These are phyloP conservation scores for Romanogobio albipinnatus DNA, from an alignment of 2,113 vertebrate genomes.

Conservation along the genomic window DNA sequence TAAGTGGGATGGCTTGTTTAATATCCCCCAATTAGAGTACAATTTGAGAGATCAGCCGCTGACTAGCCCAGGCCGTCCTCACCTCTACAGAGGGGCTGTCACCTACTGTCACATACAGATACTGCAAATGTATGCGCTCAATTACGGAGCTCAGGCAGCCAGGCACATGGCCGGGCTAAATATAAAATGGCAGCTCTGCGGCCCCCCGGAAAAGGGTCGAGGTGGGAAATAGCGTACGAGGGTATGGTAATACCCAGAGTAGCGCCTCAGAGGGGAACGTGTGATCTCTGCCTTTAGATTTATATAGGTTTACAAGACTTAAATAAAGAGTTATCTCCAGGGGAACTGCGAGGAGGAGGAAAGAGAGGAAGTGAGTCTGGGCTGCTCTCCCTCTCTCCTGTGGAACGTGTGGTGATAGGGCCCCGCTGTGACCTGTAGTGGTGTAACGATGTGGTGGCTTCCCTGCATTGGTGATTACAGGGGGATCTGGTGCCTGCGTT, in stretches of 20 bases:
- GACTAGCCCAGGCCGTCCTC: constrained; percentile 64
- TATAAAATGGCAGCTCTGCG: constrained; percentile 69
- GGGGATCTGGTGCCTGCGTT: constrained; percentile 68
- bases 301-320: constrained; percentile 58
- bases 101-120: constrained; percentile 65
- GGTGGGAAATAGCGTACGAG: constrained; percentile 51
- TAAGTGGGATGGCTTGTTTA: constrained; percentile 75
- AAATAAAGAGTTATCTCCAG: constrained; percentile 58
- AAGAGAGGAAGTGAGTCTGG: constrained; percentile 28
- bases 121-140: constrained; percentile 63
- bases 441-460: constrained; percentile 58
- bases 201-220: constrained; percentile 44
- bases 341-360: constrained; percentile 35
- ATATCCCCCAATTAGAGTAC: constrained; percentile 78
- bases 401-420: constrained; percentile 29
- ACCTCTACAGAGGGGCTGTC: constrained; percentile 69
- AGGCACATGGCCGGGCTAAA: constrained; percentile 61
- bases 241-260: constrained; percentile 61
- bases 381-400: constrained; percentile 14
- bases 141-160: constrained; percentile 62
- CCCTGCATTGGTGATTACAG: constrained; percentile 66
- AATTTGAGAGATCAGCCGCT: constrained; percentile 72
- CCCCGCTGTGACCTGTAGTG: constrained; percentile 60
- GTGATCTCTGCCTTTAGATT: constrained; percentile 59
- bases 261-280: constrained; percentile 41